Evolutionary conservation across 53 echinoderm and acorn worm species (phyloP), one percentile per base, ranked within the genome.

Genomic region (Astropecten irregularis): DNA sequence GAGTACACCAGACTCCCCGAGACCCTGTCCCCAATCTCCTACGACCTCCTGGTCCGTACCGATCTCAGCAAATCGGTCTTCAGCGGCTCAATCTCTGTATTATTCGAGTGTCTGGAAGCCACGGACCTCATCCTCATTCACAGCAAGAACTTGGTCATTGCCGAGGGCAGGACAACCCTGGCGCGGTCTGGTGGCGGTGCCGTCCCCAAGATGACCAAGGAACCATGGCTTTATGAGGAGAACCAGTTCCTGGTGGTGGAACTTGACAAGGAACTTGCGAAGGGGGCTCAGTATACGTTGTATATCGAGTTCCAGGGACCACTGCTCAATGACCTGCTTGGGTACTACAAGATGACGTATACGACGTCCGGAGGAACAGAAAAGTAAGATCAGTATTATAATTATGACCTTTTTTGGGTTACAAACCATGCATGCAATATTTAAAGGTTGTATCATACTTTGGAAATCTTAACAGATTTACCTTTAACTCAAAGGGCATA

Each of bases 51-150:
- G 8, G 61, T 90, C 38, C 49, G 64, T 39, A 90, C 86, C 16
- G 93, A 93, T 46, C 40, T 93, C 53, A 84, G 83, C 36, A 56
- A 83, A 25, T 60, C 33, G 23, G 22, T 57, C 25, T 90, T 93
- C 49, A 54, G 77, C n/a, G 93, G 93, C 9, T 73, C 84, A 30
- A 76, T 90, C 23, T 46, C 39, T 23, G 64, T 87, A 54, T 49
- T 50, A n/a, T 27, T 93, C 7, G 84, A 28, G 4, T 93, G 93
- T 51, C 28, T 52, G 9, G 49, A 20, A 2, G 39, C 77, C 2
- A 93, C 93, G 2, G 65, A 84, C 59, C 36, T 84, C 25, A 83
- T 93, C 15, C 19, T 93, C 18, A 30, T 93, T 44, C 93, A 93
- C 73, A 82, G 64, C 36, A 90, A 90, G 36, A 27, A 71, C 35